Evolutionary conservation across 2,888 invertebrate genomes (phyloP).

Genomic region (Leptarthrus brevirostris): DNA sequence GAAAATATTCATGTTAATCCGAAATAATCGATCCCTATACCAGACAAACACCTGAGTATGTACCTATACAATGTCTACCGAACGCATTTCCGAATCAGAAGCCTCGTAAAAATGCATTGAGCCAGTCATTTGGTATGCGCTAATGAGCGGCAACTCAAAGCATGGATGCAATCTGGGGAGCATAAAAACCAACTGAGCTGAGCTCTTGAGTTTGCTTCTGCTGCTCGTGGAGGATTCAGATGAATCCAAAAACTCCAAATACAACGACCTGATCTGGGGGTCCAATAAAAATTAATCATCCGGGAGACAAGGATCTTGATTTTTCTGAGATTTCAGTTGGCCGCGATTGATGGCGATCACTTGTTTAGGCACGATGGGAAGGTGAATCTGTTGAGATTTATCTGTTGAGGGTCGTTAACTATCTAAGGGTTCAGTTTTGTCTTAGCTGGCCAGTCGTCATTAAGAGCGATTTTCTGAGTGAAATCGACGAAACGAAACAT

Average conservation of each 20-base stretch:
- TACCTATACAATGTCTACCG: background rate
- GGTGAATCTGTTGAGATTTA: slow-evolving; percentile 19
- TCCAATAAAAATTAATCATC: slow-evolving; percentile 51
- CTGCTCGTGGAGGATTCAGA: background rate
- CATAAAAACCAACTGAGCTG: slow-evolving; percentile 21
- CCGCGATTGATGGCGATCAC: slow-evolving; percentile 41
- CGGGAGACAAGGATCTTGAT: slow-evolving; percentile 51
- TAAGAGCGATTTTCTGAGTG: too few relatives aligned
- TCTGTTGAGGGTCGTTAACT: slow-evolving; percentile 19
- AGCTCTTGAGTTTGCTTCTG: background rate
- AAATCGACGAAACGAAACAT: too few relatives aligned
- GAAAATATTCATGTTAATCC: slow-evolving; percentile 37
- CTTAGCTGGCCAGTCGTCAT: too few relatives aligned
- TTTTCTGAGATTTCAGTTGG: slow-evolving; percentile 26
- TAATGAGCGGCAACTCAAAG: slow-evolving; percentile 52
- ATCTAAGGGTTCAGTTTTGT: background rate
- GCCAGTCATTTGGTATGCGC: slow-evolving; percentile 52
- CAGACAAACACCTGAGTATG: slow-evolving; percentile 35
- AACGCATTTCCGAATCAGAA: slow-evolving; percentile 39
- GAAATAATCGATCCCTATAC: slow-evolving; percentile 29
- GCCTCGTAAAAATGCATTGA: slow-evolving; percentile 44
- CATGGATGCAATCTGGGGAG: slow-evolving; percentile 31
- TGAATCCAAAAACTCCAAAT: slow-evolving; percentile 14
- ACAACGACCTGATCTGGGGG: slow-evolving; percentile 16
- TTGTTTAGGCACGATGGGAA: background rate